Conservation (phyloP, 2,888 invertebrate species). For the Eilema griseolum region DNA sequence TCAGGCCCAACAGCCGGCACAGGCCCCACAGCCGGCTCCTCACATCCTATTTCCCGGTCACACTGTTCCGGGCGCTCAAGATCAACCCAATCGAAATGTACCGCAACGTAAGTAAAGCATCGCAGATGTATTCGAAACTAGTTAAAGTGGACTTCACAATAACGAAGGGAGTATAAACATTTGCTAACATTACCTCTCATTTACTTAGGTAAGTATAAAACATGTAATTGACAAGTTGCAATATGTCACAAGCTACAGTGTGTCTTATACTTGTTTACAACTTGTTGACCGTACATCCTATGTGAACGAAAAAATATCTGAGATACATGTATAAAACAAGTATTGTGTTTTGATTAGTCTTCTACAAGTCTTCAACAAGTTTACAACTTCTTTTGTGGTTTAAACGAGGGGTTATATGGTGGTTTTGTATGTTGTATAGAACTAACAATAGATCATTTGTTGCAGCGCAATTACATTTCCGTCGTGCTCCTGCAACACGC, state of each 20-base stretch:
- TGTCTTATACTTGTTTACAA: too few species aligned
- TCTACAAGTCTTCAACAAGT: too few species aligned
- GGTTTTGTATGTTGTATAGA: too few species aligned
- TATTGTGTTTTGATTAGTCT: too few species aligned
- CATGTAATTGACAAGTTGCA: neutral
- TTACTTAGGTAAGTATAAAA: neutral
- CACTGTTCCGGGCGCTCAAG: conserved; percentile 2
- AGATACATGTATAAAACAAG: too few species aligned
- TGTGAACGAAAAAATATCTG: too few species aligned
- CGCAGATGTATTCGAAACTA: neutral
- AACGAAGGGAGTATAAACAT: neutral
- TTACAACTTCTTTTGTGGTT: too few species aligned
- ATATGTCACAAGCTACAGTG: too few species aligned
- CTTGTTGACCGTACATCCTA: too few species aligned
- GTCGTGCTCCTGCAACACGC: conserved; percentile 53
- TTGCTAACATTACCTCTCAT: neutral
- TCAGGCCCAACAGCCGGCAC: neutral
- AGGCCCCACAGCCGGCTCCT: neutral
- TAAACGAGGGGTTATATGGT: too few species aligned
- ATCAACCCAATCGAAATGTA: conserved; percentile 13
- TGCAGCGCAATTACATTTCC: conserved; percentile 55
- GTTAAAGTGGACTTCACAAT: neutral
- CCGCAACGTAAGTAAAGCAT: conserved; percentile 24
- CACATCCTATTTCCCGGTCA: conserved; percentile 1
- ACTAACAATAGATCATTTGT: neutral